Evolutionary conservation across 2,797 vertebrate species (phyloP).

Genomic region (Nyctalus aviator): DNA sequence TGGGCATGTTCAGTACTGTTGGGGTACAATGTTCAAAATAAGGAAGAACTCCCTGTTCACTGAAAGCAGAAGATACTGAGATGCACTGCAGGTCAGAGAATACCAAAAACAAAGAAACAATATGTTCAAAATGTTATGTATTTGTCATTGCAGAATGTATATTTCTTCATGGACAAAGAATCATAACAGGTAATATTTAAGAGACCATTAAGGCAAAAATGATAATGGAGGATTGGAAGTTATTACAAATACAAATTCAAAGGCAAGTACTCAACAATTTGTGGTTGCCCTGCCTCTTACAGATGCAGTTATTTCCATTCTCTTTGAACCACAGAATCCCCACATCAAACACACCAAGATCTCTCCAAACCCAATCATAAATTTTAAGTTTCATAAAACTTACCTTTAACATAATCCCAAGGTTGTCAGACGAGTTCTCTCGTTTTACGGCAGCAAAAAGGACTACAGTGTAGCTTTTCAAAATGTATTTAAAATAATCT

Average conservation of each 20-base stretch:
- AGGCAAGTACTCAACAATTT: not conserved
- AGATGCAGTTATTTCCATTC: not conserved
- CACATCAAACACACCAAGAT: not conserved
- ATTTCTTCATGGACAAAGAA: not conserved
- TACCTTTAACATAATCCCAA: constrained; percentile 23
- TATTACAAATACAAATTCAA: constrained; percentile 18
- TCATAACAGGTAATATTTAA: constrained; percentile 21
- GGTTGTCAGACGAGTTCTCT: not conserved
- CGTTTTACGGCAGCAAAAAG: not conserved
- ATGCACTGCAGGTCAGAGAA: not conserved
- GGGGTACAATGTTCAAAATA: not conserved
- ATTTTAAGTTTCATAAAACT: not conserved
- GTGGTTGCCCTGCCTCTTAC: not conserved
- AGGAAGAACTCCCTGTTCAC: not conserved
- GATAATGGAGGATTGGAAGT: not conserved
- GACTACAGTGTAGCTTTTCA: not conserved
- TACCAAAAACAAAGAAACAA: not conserved
- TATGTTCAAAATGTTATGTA: not conserved
- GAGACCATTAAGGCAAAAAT: not conserved
- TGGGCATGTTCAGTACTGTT: not conserved
- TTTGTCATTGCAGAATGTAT: not conserved
- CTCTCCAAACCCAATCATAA: not conserved
- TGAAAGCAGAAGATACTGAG: not conserved
- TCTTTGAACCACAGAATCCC: not conserved
- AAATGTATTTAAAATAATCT: constrained; percentile 5